phyloP scores from a whole-genome alignment of 2,797 vertebrate genomes.

The Poliocrania exsul region DNA sequence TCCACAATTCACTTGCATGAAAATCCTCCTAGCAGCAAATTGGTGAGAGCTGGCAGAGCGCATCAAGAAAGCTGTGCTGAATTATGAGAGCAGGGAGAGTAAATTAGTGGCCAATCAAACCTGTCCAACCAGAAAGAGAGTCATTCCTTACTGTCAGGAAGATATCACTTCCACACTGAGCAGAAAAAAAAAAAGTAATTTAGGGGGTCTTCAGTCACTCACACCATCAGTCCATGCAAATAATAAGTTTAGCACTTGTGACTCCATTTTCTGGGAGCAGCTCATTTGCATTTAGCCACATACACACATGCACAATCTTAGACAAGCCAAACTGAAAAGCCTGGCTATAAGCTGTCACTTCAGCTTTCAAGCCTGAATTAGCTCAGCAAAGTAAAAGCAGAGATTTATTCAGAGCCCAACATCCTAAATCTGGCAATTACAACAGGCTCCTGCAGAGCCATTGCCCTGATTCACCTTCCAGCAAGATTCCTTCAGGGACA shows the following conservation, averaged over 20 bases:
- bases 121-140: constrained; percentile 66
- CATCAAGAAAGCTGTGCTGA: constrained; percentile 22
- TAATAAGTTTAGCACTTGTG: neutral
- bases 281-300: neutral
- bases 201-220: neutral
- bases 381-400: constrained; percentile 1
- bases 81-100: constrained; percentile 51
- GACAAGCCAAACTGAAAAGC: neutral
- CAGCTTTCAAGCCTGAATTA: constrained; percentile 62
- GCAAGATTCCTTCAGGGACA: neutral
- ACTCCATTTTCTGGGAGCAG: neutral
- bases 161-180: constrained; percentile 54
- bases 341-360: constrained; percentile 43
- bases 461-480: constrained; percentile 9
- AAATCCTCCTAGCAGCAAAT: constrained; percentile 61
- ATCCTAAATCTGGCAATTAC: constrained; percentile 50
- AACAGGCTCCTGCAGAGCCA: constrained; percentile 39
- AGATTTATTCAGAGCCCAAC: constrained; percentile 14
- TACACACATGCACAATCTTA: neutral
- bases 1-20: neutral
- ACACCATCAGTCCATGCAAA: neutral
- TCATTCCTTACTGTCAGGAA: constrained; percentile 76
- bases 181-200: constrained; percentile 14
- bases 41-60: constrained; percentile 25
- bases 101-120: constrained; percentile 69